Percentiles rank a stretch among this genome's conserved stretches.
phyloP scores from a whole-genome alignment of 2,888 invertebrate species.

The Acleris emargana region DNA sequence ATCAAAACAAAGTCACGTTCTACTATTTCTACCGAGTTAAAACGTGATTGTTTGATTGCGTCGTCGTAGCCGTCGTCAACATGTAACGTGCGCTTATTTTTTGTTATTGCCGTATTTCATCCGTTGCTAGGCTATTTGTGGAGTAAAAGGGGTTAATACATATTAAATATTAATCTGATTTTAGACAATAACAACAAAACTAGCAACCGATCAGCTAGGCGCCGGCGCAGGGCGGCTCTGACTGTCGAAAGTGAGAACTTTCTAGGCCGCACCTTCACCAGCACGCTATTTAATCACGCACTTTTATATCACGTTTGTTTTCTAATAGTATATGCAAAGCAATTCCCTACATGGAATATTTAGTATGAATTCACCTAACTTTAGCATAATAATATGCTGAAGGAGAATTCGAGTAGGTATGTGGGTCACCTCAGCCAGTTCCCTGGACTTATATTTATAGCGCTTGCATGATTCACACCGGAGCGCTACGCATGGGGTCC shows the following conservation, averaged over 20 bases:
- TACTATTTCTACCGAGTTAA: conserved; percentile 18
- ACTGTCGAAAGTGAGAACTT: conserved; percentile 75
- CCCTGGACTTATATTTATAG: conserved; percentile 21
- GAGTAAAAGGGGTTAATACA: conserved; percentile 10
- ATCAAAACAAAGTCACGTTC: conserved; percentile 30
- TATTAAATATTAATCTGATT: conserved; percentile 70
- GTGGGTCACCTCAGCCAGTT: conserved; percentile 26
- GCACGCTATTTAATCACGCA: conserved; percentile 74
- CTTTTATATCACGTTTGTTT: conserved; percentile 68
- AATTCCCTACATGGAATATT: conserved; percentile 20
- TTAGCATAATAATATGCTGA: background rate
- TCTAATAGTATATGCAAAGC: conserved; percentile 53
- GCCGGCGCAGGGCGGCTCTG: conserved; percentile 42
- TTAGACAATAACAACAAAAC: conserved; percentile 47
- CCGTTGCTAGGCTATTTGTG: conserved; percentile 4
- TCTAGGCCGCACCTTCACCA: conserved; percentile 72
- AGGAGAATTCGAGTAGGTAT: background rate
- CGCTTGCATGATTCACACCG: conserved; percentile 29
- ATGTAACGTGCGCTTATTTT: conserved; percentile 16
- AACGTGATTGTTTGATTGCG: conserved; percentile 31
- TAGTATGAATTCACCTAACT: conserved; percentile 14
- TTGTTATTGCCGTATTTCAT: background rate
- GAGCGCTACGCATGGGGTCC: conserved; percentile 36
- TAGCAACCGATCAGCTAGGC: conserved; percentile 19
- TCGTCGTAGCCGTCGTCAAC: conserved; percentile 15